Percentiles rank a stretch among this genome's conserved stretches.
phyloP scores from a whole-genome alignment of 2,113 vertebrate species.

The Fregetta grallaria region DNA sequence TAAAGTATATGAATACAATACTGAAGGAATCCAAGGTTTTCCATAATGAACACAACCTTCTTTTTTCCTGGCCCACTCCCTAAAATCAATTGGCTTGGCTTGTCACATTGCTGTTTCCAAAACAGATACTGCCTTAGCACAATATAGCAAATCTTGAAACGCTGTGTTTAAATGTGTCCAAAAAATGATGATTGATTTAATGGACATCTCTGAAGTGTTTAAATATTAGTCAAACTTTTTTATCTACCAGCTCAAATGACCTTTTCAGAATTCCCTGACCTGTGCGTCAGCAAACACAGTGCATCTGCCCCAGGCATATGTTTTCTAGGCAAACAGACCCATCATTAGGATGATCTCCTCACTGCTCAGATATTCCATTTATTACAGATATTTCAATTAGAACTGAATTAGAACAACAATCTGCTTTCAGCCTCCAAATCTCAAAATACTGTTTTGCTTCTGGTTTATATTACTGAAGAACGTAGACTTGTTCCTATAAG shows the following conservation, averaged over 20 bases:
- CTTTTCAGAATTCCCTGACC: neutral
- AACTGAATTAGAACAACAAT: neutral
- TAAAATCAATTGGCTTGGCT: neutral
- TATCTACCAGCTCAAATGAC: neutral
- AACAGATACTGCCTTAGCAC: neutral
- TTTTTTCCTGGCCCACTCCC: neutral
- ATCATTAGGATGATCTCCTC: neutral
- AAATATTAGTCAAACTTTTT: neutral
- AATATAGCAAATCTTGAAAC: neutral
- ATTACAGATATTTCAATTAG: neutral
- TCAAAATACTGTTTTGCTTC: neutral
- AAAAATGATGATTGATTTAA: neutral
- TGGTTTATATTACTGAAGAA: neutral
- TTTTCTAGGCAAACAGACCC: neutral
- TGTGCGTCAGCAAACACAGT: neutral
- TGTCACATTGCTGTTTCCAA: neutral
- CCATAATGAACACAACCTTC: neutral
- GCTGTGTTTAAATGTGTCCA: neutral
- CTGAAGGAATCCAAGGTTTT: neutral
- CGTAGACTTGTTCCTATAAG: neutral
- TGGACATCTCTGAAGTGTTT: neutral
- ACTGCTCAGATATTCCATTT: neutral
- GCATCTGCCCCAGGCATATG: neutral
- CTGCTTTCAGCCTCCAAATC: neutral
- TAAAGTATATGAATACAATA: neutral